These are phyloP conservation scores for Basileuterus tristriatus DNA, from an alignment of 2,797 vertebrate genomes.

Conservation along the genomic window DNA sequence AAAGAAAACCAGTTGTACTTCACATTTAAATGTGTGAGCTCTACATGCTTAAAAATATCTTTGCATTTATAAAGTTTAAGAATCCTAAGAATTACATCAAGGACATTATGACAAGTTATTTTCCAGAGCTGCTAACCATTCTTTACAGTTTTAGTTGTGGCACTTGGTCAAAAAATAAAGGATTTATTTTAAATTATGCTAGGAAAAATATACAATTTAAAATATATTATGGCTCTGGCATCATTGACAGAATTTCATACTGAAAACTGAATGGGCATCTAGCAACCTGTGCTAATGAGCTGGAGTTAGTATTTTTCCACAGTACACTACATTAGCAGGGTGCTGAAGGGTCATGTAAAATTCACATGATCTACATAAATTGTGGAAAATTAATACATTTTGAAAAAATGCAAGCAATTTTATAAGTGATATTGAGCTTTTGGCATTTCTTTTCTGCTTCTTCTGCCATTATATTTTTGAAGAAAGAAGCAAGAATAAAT, in stretches of 20 bases:
- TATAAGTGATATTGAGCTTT: not conserved
- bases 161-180: not conserved
- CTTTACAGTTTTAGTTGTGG: not conserved
- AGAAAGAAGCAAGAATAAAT: not conserved
- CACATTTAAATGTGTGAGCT: not conserved
- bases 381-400: not conserved
- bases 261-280: not conserved
- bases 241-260: not conserved
- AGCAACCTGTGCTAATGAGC: not conserved
- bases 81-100: not conserved
- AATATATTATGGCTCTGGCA: not conserved
- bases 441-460: not conserved
- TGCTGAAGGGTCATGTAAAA: not conserved
- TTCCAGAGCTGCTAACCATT: not conserved
- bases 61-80: not conserved
- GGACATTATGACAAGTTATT: not conserved
- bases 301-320: not conserved
- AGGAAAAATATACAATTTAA: not conserved
- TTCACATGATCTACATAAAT: not conserved
- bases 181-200: not conserved
- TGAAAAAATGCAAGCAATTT: conserved; percentile 18
- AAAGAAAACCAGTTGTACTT: not conserved
- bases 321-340: not conserved
- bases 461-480: not conserved
- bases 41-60: not conserved